A percentile compares a stretch with the other conserved stretches of the same genome.
Conservation (phyloP, 2,888 invertebrate species). For the Epistrophella euchroma region DNA sequence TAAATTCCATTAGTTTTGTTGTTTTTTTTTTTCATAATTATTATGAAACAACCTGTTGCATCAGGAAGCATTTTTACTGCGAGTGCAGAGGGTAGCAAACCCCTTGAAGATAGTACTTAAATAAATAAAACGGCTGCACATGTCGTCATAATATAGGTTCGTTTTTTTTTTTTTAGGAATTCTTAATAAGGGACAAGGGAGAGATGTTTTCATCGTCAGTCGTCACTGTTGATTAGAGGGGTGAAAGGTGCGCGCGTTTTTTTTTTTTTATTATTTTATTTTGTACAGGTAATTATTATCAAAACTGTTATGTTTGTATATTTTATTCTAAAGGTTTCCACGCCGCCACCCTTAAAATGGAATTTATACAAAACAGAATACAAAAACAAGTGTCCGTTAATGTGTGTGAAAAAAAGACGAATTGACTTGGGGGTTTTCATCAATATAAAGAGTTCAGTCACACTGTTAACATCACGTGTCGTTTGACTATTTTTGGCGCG, state of each 20-base stretch:
- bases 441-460: constrained; percentile 3
- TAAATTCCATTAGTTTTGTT: neutral
- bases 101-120: neutral
- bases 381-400: constrained; percentile 35
- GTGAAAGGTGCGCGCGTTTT: constrained; percentile 8
- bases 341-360: constrained; percentile 33
- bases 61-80: neutral
- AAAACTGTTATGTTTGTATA: constrained; percentile 4
- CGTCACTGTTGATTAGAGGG: constrained; percentile 13
- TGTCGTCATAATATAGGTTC: neutral
- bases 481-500: constrained; percentile 19
- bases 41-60: constrained; percentile 3
- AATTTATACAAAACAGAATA: neutral
- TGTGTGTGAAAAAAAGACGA: constrained; percentile 40
- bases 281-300: neutral
- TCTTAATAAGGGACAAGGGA: constrained; percentile 12
- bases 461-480: constrained; percentile 12
- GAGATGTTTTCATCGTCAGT: neutral
- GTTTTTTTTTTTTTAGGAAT: neutral
- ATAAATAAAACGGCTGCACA: constrained; percentile 16
- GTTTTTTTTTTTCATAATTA: neutral
- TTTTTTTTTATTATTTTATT: neutral
- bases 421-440: neutral
- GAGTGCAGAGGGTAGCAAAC: neutral
- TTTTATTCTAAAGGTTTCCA: constrained; percentile 17